Evolutionary conservation across 2,797 vertebrate genomes (phyloP), one percentile per base, ranked within the genome.

Genomic region (Rhynchotus rufescens): DNA sequence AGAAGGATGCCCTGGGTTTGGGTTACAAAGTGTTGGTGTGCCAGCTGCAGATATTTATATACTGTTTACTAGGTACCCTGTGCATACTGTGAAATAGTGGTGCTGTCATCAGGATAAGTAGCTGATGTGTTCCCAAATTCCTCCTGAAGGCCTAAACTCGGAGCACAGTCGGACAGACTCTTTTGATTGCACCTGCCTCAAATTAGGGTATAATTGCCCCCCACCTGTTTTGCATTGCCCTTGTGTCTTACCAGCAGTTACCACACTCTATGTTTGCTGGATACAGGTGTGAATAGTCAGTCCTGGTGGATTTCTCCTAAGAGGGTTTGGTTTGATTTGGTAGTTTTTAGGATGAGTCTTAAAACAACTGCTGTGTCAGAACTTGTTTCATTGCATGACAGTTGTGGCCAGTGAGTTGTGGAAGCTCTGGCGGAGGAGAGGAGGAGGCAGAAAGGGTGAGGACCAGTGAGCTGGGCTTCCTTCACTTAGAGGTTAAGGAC

Each of bases 151-250:
- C 67, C 40, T 23, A 4, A 1, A 45, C 19, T 22, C 74, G 62
- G 51, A 79, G 36, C 32, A 49, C 6, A 26, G 21, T 67, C 36
- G 85, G 80, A 60, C 78, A 77, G 44, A 36, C 23, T 66, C 88
- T 23, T 62, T 34, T 47, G 80, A 40, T 45, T 80, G 30, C 59
- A 15, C 20, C 67, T 88, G 77, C 38, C 79, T 78, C 51, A 12
- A 75, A n/a, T 75, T 54, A 65, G 66, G 30, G 10, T 32, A 21
- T 44, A 62, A 45, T 79, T 25, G 13, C 47, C 42, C 23, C 12
- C 66, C 80, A 72, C 85, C 83, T 91, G 80, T 83, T 92, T 91
- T 71, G 80, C 45, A 36, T 88, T 89, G 74, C 59, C n/a, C 15
- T 47, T 1, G 13, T 77, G 14, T 90, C 34, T 61, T 84, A 12